A percentile compares a stretch with the other conserved stretches of the same genome.
Conservation (phyloP, 1,140 invertebrate species). For the Drosophila seguyi region DNA sequence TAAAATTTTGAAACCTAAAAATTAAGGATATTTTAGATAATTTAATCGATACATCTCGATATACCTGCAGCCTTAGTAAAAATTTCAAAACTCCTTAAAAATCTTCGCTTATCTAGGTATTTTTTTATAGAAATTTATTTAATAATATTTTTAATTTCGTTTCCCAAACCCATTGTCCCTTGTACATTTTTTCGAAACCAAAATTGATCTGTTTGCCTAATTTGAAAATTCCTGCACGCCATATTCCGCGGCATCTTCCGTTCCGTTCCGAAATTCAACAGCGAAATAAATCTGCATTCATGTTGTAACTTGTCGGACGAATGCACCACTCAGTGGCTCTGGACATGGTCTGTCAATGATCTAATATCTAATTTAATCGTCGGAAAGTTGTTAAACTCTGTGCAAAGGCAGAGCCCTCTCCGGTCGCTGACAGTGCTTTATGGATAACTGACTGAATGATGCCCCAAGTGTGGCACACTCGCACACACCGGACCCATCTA, state of each 20-base stretch:
- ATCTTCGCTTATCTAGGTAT: not conserved
- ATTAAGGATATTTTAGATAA: too few relatives aligned
- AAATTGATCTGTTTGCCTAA: not conserved
- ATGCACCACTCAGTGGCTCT: slow-evolving; percentile 34
- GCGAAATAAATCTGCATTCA: slow-evolving; percentile 12
- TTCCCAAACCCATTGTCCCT: not conserved
- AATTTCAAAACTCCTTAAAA: not conserved
- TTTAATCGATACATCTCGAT: not conserved
- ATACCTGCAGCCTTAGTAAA: too few relatives aligned
- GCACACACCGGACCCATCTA: slow-evolving; percentile 27
- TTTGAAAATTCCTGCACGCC: slow-evolving; percentile 10
- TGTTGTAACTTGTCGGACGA: not conserved
- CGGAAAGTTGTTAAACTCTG: slow-evolving; percentile 12
- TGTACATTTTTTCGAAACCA: not conserved
- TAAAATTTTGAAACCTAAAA: too few relatives aligned
- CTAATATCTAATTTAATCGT: slow-evolving; percentile 35
- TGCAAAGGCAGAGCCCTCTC: not conserved
- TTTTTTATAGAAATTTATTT: not conserved
- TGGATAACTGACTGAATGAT: slow-evolving; percentile 32
- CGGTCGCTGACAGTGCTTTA: slow-evolving; percentile 28
- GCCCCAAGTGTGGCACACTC: slow-evolving; percentile 29
- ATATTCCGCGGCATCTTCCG: not conserved
- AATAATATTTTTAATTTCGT: not conserved
- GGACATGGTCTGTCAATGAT: slow-evolving; percentile 27
- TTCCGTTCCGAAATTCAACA: not conserved